Evolutionary conservation across 2,113 vertebrate species (phyloP).

Genomic region (Nematolebias whitei): DNA sequence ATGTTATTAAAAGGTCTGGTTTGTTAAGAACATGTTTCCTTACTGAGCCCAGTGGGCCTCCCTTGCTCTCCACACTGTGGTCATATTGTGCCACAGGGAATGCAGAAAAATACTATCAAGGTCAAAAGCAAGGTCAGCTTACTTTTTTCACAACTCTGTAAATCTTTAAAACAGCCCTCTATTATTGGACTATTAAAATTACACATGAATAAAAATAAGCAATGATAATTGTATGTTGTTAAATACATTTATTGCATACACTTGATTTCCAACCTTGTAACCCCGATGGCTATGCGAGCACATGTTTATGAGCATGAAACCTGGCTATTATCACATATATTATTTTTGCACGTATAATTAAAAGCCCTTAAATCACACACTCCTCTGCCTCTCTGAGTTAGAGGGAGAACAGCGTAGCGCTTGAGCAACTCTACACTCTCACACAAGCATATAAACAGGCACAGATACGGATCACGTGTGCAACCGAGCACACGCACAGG

Average conservation of each 20-base stretch:
- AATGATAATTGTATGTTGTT: not conserved
- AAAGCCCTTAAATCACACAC: conserved; percentile 13
- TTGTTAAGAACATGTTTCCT: too few species aligned
- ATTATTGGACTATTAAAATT: not conserved
- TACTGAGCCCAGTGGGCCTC: not conserved
- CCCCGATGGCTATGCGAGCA: not conserved
- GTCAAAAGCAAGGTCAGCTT: not conserved
- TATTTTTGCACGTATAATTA: conserved; percentile 22
- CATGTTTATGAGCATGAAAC: not conserved
- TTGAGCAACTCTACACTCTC: conserved; percentile 38
- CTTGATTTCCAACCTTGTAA: not conserved
- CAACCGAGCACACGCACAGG: conserved; percentile 41
- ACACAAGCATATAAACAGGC: conserved; percentile 24
- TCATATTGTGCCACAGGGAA: not conserved
- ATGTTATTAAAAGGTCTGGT: too few species aligned
- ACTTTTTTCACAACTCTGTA: not conserved
- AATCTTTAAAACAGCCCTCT: not conserved
- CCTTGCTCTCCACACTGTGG: not conserved
- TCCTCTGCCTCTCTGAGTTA: not conserved
- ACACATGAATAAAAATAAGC: not conserved
- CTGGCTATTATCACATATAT: conserved; percentile 18
- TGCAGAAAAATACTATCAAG: not conserved
- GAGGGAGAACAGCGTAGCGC: conserved; percentile 19
- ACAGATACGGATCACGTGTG: conserved; percentile 34
- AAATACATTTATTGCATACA: not conserved